A percentile compares a stretch with the other conserved stretches of the same genome.
Conservation (phyloP, 1,140 invertebrate genomes). For the Xylocopa sonorina region DNA sequence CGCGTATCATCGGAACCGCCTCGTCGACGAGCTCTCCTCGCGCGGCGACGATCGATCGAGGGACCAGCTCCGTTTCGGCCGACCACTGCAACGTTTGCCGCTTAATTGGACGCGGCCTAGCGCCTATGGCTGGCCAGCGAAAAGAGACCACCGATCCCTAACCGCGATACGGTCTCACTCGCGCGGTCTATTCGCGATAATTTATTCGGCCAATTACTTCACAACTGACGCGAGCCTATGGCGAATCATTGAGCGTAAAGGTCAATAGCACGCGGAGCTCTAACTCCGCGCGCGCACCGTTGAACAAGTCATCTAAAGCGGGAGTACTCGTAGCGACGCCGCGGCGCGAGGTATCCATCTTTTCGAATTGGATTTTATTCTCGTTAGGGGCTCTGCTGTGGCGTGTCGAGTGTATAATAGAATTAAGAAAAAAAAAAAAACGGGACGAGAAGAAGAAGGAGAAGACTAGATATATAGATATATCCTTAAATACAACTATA, state of each 20-base stretch:
- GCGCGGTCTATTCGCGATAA: slow-evolving; percentile 46
- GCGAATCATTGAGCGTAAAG: slow-evolving; percentile 63
- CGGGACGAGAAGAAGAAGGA: background rate
- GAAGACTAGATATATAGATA: background rate
- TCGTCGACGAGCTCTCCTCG: slow-evolving; percentile 8
- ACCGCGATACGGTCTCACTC: slow-evolving; percentile 24
- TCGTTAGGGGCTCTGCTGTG: background rate
- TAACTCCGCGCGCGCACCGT: slow-evolving; percentile 36
- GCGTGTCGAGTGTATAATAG: too few relatives aligned
- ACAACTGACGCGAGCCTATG: slow-evolving; percentile 45
- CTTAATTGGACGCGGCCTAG: slow-evolving; percentile 16
- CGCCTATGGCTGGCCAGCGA: too few relatives aligned
- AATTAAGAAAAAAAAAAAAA: background rate
- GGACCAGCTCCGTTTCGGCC: background rate
- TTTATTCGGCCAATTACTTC: slow-evolving; percentile 61
- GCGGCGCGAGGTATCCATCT: background rate
- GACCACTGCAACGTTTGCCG: background rate
- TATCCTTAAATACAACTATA: background rate
- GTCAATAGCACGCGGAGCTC: slow-evolving; percentile 59
- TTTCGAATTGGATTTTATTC: slow-evolving; percentile 43
- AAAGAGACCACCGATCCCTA: too few relatives aligned
- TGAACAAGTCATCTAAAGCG: slow-evolving; percentile 46
- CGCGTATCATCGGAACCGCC: background rate
- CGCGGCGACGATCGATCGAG: background rate
- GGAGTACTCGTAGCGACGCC: slow-evolving; percentile 24